phyloP scores from a whole-genome alignment of 2,888 invertebrate species.

The Eilema depressum region DNA sequence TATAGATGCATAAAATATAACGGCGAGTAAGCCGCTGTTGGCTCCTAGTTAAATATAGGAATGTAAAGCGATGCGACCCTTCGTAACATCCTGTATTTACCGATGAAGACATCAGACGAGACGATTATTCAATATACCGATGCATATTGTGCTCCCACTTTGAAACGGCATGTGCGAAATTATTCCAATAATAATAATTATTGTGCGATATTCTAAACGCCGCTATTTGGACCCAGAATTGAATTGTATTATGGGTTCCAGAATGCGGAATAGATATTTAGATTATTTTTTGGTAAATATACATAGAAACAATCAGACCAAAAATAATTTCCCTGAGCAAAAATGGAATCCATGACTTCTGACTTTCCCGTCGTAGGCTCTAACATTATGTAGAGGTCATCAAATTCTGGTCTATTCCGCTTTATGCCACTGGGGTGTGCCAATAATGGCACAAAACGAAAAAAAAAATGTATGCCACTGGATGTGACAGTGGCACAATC shows the following conservation, averaged over 20 bases:
- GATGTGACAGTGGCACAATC: no score
- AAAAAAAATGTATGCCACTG: no score
- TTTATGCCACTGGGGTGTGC: no score
- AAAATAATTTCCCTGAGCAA: not conserved
- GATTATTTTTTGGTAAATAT: no score
- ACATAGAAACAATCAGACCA: no score
- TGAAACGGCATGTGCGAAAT: not conserved
- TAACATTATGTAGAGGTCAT: not conserved
- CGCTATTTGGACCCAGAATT: not conserved
- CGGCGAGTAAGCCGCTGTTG: not conserved
- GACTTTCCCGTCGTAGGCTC: not conserved
- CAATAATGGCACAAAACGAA: no score
- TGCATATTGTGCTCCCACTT: not conserved
- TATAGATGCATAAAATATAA: not conserved
- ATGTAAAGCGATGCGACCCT: not conserved
- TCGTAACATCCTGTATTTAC: not conserved
- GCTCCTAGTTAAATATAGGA: not conserved
- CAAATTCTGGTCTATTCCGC: no score
- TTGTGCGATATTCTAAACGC: not conserved
- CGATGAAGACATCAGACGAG: not conserved
- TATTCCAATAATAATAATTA: not conserved
- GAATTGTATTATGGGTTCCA: not conserved
- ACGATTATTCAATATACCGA: not conserved
- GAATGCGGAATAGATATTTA: no score
- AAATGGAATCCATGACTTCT: not conserved